Evolutionary conservation across 2,888 invertebrate genomes (phyloP).

Genomic region (Brachyptera putata): DNA sequence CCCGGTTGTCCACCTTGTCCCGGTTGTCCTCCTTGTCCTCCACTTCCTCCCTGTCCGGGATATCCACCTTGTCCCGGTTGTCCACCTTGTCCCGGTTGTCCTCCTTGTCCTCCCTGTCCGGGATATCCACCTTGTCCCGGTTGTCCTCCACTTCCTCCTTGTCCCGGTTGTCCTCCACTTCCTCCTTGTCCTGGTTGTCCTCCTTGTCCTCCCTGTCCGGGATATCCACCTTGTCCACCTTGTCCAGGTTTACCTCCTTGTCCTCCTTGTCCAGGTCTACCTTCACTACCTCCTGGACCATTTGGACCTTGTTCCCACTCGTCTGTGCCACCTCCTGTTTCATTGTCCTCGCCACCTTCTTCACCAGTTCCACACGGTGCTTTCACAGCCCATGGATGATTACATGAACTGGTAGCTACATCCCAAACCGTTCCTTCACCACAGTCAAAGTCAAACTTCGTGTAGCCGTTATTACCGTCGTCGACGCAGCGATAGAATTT

Average conservation of each 20-base stretch:
- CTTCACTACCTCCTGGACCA: slow-evolving; percentile 10
- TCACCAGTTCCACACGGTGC: slow-evolving; percentile 31
- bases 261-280: neutral
- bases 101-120: slow-evolving; percentile 16
- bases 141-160: neutral
- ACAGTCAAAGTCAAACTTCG: slow-evolving; percentile 66
- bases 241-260: neutral
- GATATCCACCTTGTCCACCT: neutral
- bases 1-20: slow-evolving; percentile 15
- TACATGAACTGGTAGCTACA: slow-evolving; percentile 61
- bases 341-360: slow-evolving; percentile 15
- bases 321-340: slow-evolving; percentile 9
- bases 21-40: neutral
- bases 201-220: neutral
- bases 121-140: slow-evolving; percentile 7
- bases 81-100: neutral
- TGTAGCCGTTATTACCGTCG: slow-evolving; percentile 55
- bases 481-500: slow-evolving; percentile 66
- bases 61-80: slow-evolving; percentile 9
- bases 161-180: slow-evolving; percentile 15
- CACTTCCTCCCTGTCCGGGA: slow-evolving; percentile 19
- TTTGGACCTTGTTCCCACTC: neutral
- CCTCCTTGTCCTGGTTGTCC: neutral
- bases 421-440: slow-evolving; percentile 77
- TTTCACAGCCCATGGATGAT: slow-evolving; percentile 60